Evolutionary conservation across 2,113 vertebrate genomes (phyloP).

Genomic region (Tenebrosternarchus preto): DNA sequence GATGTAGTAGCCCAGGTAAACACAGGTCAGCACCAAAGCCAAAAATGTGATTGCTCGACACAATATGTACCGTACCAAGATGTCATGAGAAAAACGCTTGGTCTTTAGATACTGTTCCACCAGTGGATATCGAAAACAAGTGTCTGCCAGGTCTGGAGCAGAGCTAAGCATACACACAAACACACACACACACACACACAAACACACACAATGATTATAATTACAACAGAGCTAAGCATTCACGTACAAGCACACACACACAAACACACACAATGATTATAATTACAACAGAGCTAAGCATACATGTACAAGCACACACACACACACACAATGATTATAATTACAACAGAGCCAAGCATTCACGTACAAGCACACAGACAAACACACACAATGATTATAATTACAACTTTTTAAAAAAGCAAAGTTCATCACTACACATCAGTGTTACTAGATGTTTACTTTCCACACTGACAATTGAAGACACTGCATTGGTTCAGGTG

Average conservation of each 20-base stretch:
- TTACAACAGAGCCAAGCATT: constrained; percentile 50
- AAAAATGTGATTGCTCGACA: constrained; percentile 79
- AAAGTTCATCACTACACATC: too few relatives aligned
- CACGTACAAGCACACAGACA: not conserved
- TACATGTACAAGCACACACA: not conserved
- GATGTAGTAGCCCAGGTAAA: constrained; percentile 90
- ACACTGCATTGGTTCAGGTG: too few relatives aligned
- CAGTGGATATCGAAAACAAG: constrained; percentile 87
- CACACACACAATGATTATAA: not conserved
- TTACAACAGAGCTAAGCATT: constrained; percentile 47
- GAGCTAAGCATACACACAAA: constrained; percentile 43
- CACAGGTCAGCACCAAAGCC: constrained; percentile 78
- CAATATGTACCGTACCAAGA: constrained; percentile 82
- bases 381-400: too few relatives aligned
- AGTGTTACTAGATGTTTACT: too few relatives aligned
- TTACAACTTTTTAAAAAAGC: too few relatives aligned
- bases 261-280: too few relatives aligned
- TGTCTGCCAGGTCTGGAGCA: constrained; percentile 80
- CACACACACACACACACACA: not conserved
- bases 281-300: constrained; percentile 51
- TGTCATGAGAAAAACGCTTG: constrained; percentile 74
- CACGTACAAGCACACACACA: not conserved
- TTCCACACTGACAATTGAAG: too few relatives aligned
- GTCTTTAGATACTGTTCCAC: constrained; percentile 93
- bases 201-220: too few relatives aligned